Evolutionary conservation across 2,113 vertebrate species (phyloP), one percentile per base, ranked within the genome.

Genomic region (Nymphicus hollandicus): DNA sequence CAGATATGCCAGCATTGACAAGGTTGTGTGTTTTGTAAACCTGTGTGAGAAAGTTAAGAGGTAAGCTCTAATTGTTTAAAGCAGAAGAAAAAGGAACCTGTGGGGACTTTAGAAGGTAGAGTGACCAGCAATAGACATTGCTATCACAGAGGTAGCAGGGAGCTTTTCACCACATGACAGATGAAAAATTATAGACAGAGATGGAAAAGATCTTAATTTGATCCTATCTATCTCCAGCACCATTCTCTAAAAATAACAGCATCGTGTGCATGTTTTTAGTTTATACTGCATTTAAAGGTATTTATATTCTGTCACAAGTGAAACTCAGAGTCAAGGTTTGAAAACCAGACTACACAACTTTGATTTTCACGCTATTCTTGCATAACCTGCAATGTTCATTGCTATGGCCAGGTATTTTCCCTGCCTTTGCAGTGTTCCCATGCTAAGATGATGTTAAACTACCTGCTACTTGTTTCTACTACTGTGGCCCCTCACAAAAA

Each of bases 1-100:
- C 98, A 9, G 99, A 98, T 56, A 99, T 97, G 18, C 99, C 99
- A 3, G 99, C 98, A 46, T 99, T 99, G 96, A 98, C 98, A 94
- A 99, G 96, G 17, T 92, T 8, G 3, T 99, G 98, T 13, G 94
- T 95, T 77, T 97, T 96, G 91, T 94, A 96, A 72, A 98, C 97
- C 99, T 99, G 95, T 65, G 95, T 60, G 88, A 93, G 73, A 88
- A 96, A 95, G 88, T 68, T 9, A 27, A 27, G 3, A 68, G 56
- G 46, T 74, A 37, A 93, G 68, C 22, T 71, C 24, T 35, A 66
- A 17, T 27, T 46, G 37, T 72, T 90, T 35, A 50, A 72, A 87
- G 47, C 13, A 65, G 23, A 65, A 74, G 35, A 31, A 78, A 70
- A 78, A 66, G 10, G 12, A 69, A 69, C 6, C 16, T 53, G 52